Evolutionary conservation across 2,888 invertebrate genomes (phyloP).

Genomic region (Gisinianus flammeolus): DNA sequence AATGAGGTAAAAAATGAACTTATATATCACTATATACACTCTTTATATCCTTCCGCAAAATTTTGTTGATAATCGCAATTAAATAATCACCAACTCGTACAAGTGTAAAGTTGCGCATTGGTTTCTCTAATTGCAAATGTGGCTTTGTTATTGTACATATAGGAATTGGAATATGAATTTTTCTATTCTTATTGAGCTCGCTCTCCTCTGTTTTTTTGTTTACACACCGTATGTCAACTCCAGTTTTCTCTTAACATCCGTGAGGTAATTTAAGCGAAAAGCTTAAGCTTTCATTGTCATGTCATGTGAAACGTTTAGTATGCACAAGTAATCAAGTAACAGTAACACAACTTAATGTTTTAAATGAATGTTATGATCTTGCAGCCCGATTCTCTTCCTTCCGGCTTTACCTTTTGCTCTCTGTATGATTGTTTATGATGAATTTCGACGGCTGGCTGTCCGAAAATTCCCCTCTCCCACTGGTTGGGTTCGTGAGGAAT

Average conservation of each 20-base stretch:
- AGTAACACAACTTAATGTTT: no score
- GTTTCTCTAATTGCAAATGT: not conserved
- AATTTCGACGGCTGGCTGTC: slow-evolving; percentile 19
- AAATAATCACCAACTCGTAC: not conserved
- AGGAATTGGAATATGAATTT: slow-evolving; percentile 57
- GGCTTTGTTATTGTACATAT: not conserved
- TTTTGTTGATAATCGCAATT: no score
- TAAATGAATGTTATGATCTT: not conserved
- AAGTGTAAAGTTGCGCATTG: no score
- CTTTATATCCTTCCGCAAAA: not conserved
- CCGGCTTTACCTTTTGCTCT: slow-evolving; percentile 23
- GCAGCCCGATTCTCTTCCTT: not conserved
- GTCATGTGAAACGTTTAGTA: no score
- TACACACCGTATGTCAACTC: slow-evolving; percentile 51
- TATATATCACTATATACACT: not conserved
- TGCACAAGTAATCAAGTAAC: no score
- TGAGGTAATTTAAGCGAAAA: not conserved
- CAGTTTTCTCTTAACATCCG: not conserved
- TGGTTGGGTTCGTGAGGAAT: slow-evolving; percentile 32
- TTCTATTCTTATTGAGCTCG: slow-evolving; percentile 51
- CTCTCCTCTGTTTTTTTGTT: slow-evolving; percentile 48
- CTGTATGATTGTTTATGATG: slow-evolving; percentile 30
- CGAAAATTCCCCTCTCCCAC: not conserved
- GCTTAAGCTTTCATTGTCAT: not conserved
- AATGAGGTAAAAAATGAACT: slow-evolving; percentile 60